phyloP scores from a whole-genome alignment of 2,888 invertebrate species.

The Leucophenga maculata region DNA sequence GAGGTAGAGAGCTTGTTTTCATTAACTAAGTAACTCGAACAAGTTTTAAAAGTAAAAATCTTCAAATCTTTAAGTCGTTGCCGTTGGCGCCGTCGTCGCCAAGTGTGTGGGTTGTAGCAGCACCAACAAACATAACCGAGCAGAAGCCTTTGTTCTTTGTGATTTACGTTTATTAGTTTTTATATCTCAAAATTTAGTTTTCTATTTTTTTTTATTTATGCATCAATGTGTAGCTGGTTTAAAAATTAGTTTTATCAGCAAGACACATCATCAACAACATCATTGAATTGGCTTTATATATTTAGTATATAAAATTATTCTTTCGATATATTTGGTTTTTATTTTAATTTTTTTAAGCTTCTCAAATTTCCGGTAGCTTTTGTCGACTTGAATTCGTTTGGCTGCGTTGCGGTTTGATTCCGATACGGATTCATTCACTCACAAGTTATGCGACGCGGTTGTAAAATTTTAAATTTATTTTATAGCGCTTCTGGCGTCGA shows the following conservation, averaged over 20 bases:
- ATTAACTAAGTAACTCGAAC: too few relatives aligned
- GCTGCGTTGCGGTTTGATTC: too few relatives aligned
- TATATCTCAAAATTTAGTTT: neutral
- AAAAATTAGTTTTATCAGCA: slow-evolving; percentile 58
- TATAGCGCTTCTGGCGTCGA: slow-evolving; percentile 48
- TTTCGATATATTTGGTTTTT: slow-evolving; percentile 10
- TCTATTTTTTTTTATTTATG: slow-evolving; percentile 18
- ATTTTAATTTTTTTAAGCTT: slow-evolving; percentile 7
- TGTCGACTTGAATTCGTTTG: neutral
- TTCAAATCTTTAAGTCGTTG: too few relatives aligned
- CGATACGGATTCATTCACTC: neutral
- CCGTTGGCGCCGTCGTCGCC: too few relatives aligned
- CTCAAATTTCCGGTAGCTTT: slow-evolving; percentile 58
- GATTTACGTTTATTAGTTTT: too few relatives aligned
- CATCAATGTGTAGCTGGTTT: slow-evolving; percentile 43
- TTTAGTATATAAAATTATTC: slow-evolving; percentile 34
- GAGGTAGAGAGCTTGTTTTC: too few relatives aligned
- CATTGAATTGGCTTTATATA: slow-evolving; percentile 41
- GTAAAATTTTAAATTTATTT: slow-evolving; percentile 59
- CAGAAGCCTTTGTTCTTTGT: too few relatives aligned
- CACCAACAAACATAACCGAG: too few relatives aligned
- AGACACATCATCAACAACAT: slow-evolving; percentile 49
- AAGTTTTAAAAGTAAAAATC: too few relatives aligned
- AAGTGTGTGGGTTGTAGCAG: too few relatives aligned
- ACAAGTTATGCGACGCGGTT: slow-evolving; percentile 12